Evolutionary conservation across 2,888 invertebrate species (phyloP), one percentile per base, ranked within the genome.

Genomic region (Melanargia galathea): DNA sequence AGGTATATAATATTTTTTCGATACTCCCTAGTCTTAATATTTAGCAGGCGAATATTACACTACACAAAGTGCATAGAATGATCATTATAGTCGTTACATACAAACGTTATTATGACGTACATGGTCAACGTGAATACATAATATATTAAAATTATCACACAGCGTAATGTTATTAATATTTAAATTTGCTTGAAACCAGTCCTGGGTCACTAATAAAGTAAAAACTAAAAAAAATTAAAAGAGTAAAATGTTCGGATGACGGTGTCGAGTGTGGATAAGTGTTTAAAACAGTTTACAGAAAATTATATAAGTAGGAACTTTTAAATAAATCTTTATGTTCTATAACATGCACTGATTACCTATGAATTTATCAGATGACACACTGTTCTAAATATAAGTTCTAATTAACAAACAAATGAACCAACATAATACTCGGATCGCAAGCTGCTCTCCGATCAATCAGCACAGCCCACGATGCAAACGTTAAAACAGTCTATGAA

Each of bases 121-220:
- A 73, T 77, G 78, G 71, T 76, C 76, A 76, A 78, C 72, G 76
- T 75, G 77, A 76, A 79, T 70, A 76, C 11, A 46, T 72, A 73
- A 22, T 71, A 73, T 73, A 71, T 73, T 77, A 71, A 72, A 73
- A 76, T 76, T 78, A 74, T 79, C 79, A 82, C 80, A 82, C 75
- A 78, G 78, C 78, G 77, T 73, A 77, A 74, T 78, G 75, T 76
- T 71, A 84, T 76, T 71, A 84, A 90, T 88, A 88, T 78, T 87
- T 90, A 90, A 91, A 91, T 90, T 90, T 91, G 90, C 90, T 91
- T 90, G 90, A 84, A 78, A 71, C 67, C 65, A 67, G 65, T 71
- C 76, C 77, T 72, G 77, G 77, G 73, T 79, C 75, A 70, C 69
- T 70, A 70, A 64, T 18, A 61, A 60, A 63, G 60, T 62, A 67